Percentiles rank a stretch among this genome's conserved stretches.
Conservation (phyloP, 2,113 vertebrate genomes). For the Lampris megalopsis region DNA sequence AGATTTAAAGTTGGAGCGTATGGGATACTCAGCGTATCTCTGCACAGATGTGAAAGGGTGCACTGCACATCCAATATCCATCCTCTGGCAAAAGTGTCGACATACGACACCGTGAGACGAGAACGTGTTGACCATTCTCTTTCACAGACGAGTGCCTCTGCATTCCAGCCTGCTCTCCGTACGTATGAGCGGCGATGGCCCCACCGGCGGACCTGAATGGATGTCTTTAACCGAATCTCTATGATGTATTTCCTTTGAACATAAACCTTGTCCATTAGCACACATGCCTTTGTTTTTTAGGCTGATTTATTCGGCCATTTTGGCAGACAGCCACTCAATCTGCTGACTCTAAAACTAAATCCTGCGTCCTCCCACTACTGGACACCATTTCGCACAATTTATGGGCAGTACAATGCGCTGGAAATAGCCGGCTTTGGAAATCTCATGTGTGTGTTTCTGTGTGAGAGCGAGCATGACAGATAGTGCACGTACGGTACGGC, state of each 20-base stretch:
- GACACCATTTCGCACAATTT: conserved; percentile 38
- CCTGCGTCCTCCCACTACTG: conserved; percentile 60
- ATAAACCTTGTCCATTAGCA: conserved; percentile 70
- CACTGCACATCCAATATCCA: no score
- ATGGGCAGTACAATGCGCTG: conserved; percentile 28
- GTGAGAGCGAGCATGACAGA: neutral
- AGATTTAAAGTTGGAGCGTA: no score
- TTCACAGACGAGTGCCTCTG: conserved; percentile 4
- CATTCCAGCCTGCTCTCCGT: conserved; percentile 15
- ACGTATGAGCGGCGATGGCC: conserved; percentile 26
- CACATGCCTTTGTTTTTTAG: conserved; percentile 62
- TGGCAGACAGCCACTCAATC: conserved; percentile 56
- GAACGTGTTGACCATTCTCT: neutral
- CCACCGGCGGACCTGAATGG: conserved; percentile 29
- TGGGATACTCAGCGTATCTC: no score
- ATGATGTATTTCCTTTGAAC: conserved; percentile 45
- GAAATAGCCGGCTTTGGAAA: conserved; percentile 35
- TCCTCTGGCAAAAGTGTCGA: no score
- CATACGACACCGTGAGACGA: no score
- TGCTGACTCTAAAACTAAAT: conserved; percentile 72
- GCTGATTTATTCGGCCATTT: conserved; percentile 79
- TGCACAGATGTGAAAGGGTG: no score
- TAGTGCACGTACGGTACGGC: neutral
- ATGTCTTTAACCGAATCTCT: conserved; percentile 40
- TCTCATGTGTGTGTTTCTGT: conserved; percentile 3